Evolutionary conservation across 2,797 vertebrate genomes (phyloP).

Genomic region (Cyclopterus lumpus): DNA sequence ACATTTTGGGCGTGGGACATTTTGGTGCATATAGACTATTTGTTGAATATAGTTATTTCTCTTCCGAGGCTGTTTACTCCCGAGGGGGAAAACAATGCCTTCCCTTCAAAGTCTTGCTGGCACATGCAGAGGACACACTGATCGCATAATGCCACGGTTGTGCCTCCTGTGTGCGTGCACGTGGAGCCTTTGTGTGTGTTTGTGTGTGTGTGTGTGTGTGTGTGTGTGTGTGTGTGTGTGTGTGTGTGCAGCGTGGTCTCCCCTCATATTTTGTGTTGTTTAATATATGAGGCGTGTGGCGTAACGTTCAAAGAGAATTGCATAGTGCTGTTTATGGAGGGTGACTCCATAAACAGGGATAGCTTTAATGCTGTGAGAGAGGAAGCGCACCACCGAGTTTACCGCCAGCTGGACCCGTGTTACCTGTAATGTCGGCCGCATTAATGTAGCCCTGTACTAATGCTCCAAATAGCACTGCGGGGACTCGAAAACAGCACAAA

Average conservation of each 20-base stretch:
- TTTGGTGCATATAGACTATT: slow-evolving; percentile 54
- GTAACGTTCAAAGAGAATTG: slow-evolving; percentile 78
- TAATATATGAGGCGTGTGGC: slow-evolving; percentile 62
- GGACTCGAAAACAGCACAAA: slow-evolving; percentile 50
- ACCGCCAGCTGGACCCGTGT: slow-evolving; percentile 72
- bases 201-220: slow-evolving; percentile 23
- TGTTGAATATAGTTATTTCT: slow-evolving; percentile 67
- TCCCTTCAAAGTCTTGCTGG: slow-evolving; percentile 70
- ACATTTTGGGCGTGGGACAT: slow-evolving; percentile 15
- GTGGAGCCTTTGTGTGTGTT: slow-evolving; percentile 31
- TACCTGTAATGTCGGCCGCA: slow-evolving; percentile 71
- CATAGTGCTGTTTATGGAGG: slow-evolving; percentile 74
- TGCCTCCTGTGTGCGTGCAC: slow-evolving; percentile 35
- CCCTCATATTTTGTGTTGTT: slow-evolving; percentile 68
- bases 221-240: slow-evolving; percentile 19
- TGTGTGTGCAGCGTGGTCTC: slow-evolving; percentile 30
- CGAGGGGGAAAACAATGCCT: slow-evolving; percentile 57
- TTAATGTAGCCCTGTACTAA: slow-evolving; percentile 62
- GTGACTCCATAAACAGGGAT: slow-evolving; percentile 68
- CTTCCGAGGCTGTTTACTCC: slow-evolving; percentile 65
- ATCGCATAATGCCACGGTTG: slow-evolving; percentile 51
- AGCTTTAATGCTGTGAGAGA: slow-evolving; percentile 57
- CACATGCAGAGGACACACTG: slow-evolving; percentile 61
- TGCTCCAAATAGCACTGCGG: slow-evolving; percentile 63
- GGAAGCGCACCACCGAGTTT: slow-evolving; percentile 31